Evolutionary conservation across 1,140 invertebrate species (phyloP).

Genomic region (Metopolophium dirhodum): DNA sequence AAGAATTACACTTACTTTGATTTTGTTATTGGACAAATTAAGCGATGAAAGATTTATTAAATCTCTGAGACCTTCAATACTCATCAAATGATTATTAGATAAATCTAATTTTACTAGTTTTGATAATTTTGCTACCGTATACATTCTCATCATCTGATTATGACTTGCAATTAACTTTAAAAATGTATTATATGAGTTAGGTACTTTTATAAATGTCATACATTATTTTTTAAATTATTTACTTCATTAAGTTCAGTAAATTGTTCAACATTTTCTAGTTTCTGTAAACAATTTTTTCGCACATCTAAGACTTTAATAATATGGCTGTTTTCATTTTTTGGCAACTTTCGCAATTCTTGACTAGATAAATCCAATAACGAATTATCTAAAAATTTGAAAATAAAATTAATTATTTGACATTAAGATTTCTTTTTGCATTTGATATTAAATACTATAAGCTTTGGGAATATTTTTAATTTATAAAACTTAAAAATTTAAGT

Average conservation of each 20-base stretch:
- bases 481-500: neutral
- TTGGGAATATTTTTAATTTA: neutral
- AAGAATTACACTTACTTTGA: slow-evolving; percentile 67
- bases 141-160: slow-evolving; percentile 86
- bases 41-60: slow-evolving; percentile 79
- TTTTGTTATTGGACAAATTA: slow-evolving; percentile 75
- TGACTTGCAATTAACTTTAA: slow-evolving; percentile 81
- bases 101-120: slow-evolving; percentile 82
- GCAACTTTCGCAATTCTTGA: slow-evolving; percentile 64
- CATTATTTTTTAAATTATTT: slow-evolving; percentile 60
- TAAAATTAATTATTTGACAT: neutral
- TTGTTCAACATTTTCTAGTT: slow-evolving; percentile 84
- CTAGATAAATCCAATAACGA: slow-evolving; percentile 63
- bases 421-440: neutral
- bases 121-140: slow-evolving; percentile 79
- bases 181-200: slow-evolving; percentile 54
- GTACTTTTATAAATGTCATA: neutral
- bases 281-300: slow-evolving; percentile 86
- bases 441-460: neutral
- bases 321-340: slow-evolving; percentile 61
- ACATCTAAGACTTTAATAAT: slow-evolving; percentile 69
- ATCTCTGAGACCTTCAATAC: slow-evolving; percentile 87
- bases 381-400: slow-evolving; percentile 31
- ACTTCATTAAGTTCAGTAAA: slow-evolving; percentile 83
- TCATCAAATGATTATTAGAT: slow-evolving; percentile 84